A percentile compares a stretch with the other conserved stretches of the same genome.
Evolutionary conservation across 2,797 vertebrate genomes (phyloP).

Genomic region (Anguilla anguilla): DNA sequence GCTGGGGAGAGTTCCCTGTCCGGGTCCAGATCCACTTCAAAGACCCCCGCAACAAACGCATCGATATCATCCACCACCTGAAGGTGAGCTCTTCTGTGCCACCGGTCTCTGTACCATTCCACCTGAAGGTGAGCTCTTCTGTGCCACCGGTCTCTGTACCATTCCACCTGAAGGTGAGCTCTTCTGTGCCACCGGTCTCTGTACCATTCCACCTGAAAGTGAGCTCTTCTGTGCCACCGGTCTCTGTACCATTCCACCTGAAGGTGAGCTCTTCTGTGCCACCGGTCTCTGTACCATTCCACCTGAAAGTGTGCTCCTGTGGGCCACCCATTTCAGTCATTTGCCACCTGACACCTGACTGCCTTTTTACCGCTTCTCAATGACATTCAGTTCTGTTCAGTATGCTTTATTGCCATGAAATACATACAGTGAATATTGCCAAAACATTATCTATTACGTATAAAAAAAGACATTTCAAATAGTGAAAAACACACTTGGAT

Average conservation of each 20-base stretch:
- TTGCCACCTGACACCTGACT: no score
- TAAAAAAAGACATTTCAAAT: no score
- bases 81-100: slow-evolving; percentile 79
- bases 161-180: no score
- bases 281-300: background rate
- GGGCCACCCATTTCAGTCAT: no score
- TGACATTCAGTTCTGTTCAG: background rate
- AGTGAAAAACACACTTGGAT: no score
- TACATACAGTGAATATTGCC: background rate
- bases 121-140: background rate
- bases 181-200: no score
- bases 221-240: slow-evolving; percentile 44
- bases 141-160: no score
- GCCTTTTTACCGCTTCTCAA: background rate
- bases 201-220: no score
- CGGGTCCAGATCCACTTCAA: slow-evolving; percentile 99
- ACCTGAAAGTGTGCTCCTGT: background rate
- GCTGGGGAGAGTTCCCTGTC: slow-evolving; percentile 98
- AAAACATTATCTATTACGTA: no score
- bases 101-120: background rate
- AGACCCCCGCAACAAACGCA: slow-evolving; percentile 96
- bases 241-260: slow-evolving; percentile 66
- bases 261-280: slow-evolving; percentile 80
- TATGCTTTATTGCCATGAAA: background rate
- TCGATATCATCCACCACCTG: slow-evolving; percentile 97